Conservation (phyloP, 2,888 invertebrate genomes). For the Perizoma flavofasciatum region DNA sequence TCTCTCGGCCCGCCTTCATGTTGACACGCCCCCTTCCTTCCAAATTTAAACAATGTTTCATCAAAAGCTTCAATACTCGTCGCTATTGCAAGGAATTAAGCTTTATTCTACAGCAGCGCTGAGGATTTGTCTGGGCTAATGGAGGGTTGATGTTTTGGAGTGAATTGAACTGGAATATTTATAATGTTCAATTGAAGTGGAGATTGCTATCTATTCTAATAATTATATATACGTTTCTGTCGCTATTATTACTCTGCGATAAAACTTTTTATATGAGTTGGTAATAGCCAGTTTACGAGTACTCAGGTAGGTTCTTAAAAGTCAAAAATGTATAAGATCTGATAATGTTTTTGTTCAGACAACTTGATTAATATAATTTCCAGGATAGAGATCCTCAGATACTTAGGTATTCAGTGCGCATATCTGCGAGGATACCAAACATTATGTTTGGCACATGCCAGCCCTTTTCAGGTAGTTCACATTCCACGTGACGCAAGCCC, state of each 20-base stretch:
- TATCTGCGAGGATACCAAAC: too few relatives aligned
- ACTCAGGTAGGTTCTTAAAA: too few relatives aligned
- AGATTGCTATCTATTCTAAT: constrained; percentile 16
- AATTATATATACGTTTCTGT: constrained; percentile 6
- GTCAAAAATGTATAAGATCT: too few relatives aligned
- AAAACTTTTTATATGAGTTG: too few relatives aligned
- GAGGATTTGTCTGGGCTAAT: constrained; percentile 8
- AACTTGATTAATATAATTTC: too few relatives aligned
- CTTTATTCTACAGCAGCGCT: constrained; percentile 13
- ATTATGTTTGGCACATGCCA: too few relatives aligned
- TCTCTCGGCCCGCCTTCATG: constrained; percentile 72
- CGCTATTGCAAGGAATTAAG: constrained; percentile 21
- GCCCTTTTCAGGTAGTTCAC: too few relatives aligned
- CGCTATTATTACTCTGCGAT: constrained; percentile 1
- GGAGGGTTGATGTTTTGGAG: constrained; percentile 23
- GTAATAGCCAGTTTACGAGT: too few relatives aligned
- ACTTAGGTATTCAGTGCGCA: not conserved
- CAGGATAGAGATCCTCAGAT: not conserved
- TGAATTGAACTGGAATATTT: constrained; percentile 20
- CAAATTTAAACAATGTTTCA: constrained; percentile 57
- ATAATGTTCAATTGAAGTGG: constrained; percentile 21
- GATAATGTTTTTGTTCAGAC: too few relatives aligned
- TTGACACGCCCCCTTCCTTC: constrained; percentile 74
- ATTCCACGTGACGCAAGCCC: too few relatives aligned
- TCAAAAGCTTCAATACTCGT: constrained; percentile 29